phyloP scores from a whole-genome alignment of 2,888 invertebrate genomes.

The Drosophila neonasuta region DNA sequence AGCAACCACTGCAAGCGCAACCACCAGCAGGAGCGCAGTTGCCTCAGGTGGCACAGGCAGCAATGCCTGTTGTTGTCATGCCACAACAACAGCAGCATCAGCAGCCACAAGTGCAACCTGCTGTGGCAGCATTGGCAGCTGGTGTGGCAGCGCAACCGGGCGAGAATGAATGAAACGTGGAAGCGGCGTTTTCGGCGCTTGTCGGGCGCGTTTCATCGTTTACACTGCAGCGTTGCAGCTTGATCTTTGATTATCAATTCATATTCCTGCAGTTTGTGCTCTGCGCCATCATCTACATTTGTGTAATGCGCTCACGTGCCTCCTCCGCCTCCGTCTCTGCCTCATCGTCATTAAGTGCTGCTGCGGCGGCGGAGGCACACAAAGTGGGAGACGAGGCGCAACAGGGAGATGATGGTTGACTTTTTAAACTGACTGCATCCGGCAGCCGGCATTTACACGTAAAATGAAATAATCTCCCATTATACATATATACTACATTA shows the following conservation, averaged over 20 bases:
- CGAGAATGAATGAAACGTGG: constrained; percentile 79
- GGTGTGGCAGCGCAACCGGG: constrained; percentile 34
- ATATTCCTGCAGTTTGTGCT: constrained; percentile 72
- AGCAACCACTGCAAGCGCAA: constrained; percentile 30
- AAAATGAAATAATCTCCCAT: constrained; percentile 66
- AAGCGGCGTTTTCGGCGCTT: constrained; percentile 75
- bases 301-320: constrained; percentile 54
- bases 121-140: constrained; percentile 32
- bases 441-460: constrained; percentile 68
- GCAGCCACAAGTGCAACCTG: constrained; percentile 35
- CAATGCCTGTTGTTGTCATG: no score
- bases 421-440: constrained; percentile 53
- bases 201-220: constrained; percentile 77
- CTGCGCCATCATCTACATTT: constrained; percentile 64
- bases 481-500: constrained; percentile 19
- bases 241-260: constrained; percentile 70
- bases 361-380: background rate
- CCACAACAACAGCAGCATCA: constrained; percentile 23
- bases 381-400: constrained; percentile 1
- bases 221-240: constrained; percentile 66
- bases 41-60: constrained; percentile 27
- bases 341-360: background rate
- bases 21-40: constrained; percentile 22
- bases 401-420: background rate
- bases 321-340: background rate